A percentile compares a stretch with the other conserved stretches of the same genome.
Evolutionary conservation across 2,797 vertebrate species (phyloP).

Genomic region (Rhabdomys pumilio): DNA sequence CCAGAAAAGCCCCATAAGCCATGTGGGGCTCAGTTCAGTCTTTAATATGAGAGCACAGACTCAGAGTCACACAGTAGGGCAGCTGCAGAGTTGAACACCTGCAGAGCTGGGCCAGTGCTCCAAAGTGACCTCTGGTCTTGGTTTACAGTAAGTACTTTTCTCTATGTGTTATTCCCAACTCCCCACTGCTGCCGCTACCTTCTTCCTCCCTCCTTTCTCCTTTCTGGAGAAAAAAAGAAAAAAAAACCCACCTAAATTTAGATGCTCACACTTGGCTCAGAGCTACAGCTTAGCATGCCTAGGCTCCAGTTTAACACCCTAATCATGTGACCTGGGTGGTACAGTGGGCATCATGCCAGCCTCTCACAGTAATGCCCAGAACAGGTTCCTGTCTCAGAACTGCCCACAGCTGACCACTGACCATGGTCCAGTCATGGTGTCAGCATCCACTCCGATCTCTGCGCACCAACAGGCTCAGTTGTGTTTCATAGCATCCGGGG

Average conservation of each 20-base stretch:
- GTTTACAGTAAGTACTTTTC: neutral
- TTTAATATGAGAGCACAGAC: neutral
- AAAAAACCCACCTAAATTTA: neutral
- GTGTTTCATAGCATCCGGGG: neutral
- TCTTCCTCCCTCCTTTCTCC: neutral
- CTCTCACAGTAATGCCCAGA: neutral
- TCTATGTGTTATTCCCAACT: neutral
- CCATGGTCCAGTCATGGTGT: no score
- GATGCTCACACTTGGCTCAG: neutral
- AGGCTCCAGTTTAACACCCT: neutral
- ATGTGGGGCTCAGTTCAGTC: accelerated
- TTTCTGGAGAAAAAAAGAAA: neutral
- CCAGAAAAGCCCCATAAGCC: no score
- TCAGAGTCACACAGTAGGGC: neutral
- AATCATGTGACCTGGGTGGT: neutral
- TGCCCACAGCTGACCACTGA: neutral
- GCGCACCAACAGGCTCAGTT: neutral
- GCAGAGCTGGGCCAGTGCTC: neutral
- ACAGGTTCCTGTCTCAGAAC: neutral
- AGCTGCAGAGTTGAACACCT: neutral
- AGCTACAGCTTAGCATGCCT: neutral
- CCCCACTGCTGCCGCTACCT: neutral
- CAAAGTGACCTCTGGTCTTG: neutral
- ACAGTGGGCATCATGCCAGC: accelerated
- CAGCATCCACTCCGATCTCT: neutral